Evolutionary conservation across 92 coral and sea anemone genomes (phyloP).

Genomic region (Umimayanthus kanabou): DNA sequence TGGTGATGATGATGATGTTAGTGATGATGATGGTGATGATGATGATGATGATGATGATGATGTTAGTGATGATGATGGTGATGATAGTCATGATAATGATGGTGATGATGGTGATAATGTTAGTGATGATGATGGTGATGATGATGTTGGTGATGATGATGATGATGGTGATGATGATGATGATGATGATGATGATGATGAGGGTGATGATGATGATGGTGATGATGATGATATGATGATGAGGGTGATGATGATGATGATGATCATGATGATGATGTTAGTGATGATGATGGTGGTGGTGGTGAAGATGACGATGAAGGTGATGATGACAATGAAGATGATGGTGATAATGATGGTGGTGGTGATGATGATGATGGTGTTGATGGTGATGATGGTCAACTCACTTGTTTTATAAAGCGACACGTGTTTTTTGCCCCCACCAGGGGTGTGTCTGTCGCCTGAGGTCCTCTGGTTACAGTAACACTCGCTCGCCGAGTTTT

Average conservation of each 20-base stretch:
- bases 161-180: neutral
- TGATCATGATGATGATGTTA: neutral
- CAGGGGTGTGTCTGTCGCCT: slow-evolving; percentile 51
- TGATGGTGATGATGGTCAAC: slow-evolving; percentile 1
- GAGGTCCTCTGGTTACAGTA: slow-evolving; percentile 60
- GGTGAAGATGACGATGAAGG: neutral
- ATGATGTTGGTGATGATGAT: neutral
- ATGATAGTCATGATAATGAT: too few species aligned
- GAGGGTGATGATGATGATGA: neutral
- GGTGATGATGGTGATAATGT: neutral
- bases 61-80: too few species aligned
- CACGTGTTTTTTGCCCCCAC: slow-evolving; percentile 53
- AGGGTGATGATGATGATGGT: neutral
- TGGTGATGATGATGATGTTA: neutral
- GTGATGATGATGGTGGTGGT: neutral
- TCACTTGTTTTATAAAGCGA: slow-evolving; percentile 65
- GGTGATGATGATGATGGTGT: neutral
- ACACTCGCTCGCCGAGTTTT: slow-evolving; percentile 45
- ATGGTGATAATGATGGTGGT: neutral
- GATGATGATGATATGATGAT: neutral
- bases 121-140: too few species aligned
- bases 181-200: neutral
- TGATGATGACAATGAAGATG: neutral
- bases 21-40: neutral
- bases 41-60: neutral